Percentiles rank a stretch among this genome's conserved stretches.
Evolutionary conservation across 2,113 vertebrate species (phyloP).

Genomic region (Phalacrocorax carbo): DNA sequence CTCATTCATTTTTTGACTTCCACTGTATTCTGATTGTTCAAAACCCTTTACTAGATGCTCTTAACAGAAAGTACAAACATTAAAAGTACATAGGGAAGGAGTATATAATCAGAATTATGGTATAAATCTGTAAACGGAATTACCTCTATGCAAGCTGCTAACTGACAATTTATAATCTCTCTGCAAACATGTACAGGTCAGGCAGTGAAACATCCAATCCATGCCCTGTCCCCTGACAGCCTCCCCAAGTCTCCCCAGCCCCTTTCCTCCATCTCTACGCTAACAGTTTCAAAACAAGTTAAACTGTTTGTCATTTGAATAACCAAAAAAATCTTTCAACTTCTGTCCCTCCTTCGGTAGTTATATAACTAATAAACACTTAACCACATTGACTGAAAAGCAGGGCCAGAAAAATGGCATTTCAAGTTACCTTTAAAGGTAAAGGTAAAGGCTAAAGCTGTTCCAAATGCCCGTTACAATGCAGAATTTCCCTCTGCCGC

Average conservation of each 20-base stretch:
- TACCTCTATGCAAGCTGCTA: not conserved
- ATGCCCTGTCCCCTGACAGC: not conserved
- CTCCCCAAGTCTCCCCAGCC: not conserved
- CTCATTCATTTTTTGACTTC: not conserved
- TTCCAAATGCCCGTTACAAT: not conserved
- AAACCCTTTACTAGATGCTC: not conserved
- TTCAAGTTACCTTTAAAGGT: not conserved
- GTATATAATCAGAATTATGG: not conserved
- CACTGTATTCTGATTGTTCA: not conserved
- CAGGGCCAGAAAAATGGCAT: not conserved
- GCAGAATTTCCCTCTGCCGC: slow-evolving; percentile 26
- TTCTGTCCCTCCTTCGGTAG: not conserved
- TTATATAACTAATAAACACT: not conserved
- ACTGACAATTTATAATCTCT: not conserved
- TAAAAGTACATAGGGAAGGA: not conserved
- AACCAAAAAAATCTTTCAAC: not conserved
- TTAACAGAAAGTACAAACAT: not conserved
- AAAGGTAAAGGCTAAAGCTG: not conserved
- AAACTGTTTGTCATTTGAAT: accelerated
- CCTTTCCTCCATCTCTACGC: not conserved
- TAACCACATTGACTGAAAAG: not conserved
- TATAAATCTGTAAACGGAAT: not conserved
- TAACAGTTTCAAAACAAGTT: not conserved
- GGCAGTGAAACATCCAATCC: not conserved
- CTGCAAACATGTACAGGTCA: not conserved